Base-by-base conservation (phyloP, 2,113 vertebrate genomes). In the Irena cyanogastra region DNA sequence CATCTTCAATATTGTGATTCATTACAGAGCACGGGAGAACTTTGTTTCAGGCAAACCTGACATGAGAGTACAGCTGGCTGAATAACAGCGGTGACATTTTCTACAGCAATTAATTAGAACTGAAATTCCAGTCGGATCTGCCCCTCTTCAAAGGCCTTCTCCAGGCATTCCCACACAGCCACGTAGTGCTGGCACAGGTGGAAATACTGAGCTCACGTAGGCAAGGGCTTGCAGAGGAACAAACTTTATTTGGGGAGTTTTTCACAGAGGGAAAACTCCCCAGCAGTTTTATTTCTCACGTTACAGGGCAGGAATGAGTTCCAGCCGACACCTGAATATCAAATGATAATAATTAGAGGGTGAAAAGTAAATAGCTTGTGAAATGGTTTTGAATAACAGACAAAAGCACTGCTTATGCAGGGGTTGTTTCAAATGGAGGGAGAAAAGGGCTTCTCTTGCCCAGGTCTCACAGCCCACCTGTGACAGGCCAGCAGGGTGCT, bases 1-100 rank as follows among this genome's bases (percentile, higher is more conserved):
- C 86, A 84, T 64, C 91, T 83, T 60, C 74, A 95, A 94, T 92
- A 90, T 93, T 89, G 37, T 95, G 95, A 96, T 95, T 94, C 94
- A 95, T 81, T 65, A 31, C 72, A 60, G 80, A 57, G 83, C 93
- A 83, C 22, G 90, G 92, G 64, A 96, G 94, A 93, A 88, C 94
- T 94, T 80, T 96, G 93, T 96, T 94, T 96, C 87, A 47, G 90
- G 96, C 94, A 96, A 97, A 94, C 86, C 86, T 94, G 96, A 94
- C 85, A 86, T 84, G 81, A 95, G 94, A 96, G 61, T 82, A 60
- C 72, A 90, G 90, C 90, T 90, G 92, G 86, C 69, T 95, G 94
- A 97, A 95, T 95, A 92, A 96, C n/a, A 87, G 93, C 9, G 0
- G 94, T 94, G 95, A 96, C 94, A 96, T 96, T 96, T 96, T 94